A percentile compares a stretch with the other conserved stretches of the same genome.
These are phyloP conservation scores for Halocynthia roretzi DNA, from an alignment of 23 tunicate genomes.

Conservation along the genomic window DNA sequence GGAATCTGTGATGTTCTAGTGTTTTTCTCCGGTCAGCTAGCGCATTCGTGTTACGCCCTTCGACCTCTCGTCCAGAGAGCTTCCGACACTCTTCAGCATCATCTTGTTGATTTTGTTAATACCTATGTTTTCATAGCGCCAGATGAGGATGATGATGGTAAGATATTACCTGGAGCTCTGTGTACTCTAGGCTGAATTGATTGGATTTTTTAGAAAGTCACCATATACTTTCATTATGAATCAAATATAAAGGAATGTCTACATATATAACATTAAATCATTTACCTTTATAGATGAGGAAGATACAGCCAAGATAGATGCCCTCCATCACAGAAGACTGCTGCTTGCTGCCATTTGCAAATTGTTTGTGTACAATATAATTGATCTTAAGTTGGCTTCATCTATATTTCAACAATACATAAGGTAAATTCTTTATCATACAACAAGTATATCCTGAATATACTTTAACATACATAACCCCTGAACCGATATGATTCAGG, in stretches of 20 bases:
- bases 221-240: too few relatives aligned
- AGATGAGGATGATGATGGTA: conserved; percentile 73
- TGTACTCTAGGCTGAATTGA: too few relatives aligned
- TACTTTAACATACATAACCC: too few relatives aligned
- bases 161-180: not conserved
- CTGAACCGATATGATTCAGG: conserved; percentile 18
- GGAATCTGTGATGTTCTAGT: conserved; percentile 73
- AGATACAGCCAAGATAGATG: conserved; percentile 84
- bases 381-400: conserved; percentile 73
- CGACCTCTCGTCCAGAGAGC: conserved; percentile 78
- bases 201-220: too few relatives aligned
- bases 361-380: conserved; percentile 83
- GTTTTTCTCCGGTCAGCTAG: conserved; percentile 84
- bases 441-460: too few relatives aligned
- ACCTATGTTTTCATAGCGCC: conserved; percentile 63
- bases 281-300: conserved; percentile 53
- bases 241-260: too few relatives aligned
- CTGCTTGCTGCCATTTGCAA: conserved; percentile 85
- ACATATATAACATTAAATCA: not conserved
- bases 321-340: conserved; percentile 73
- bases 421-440: conserved; percentile 33
- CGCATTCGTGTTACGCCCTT: conserved; percentile 49
- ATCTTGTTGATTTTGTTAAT: conserved; percentile 69
- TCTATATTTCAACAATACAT: conserved; percentile 83
- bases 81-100: conserved; percentile 63